Base-by-base conservation (phyloP, 2,113 vertebrate species). In the Cryptotis parvus region DNA sequence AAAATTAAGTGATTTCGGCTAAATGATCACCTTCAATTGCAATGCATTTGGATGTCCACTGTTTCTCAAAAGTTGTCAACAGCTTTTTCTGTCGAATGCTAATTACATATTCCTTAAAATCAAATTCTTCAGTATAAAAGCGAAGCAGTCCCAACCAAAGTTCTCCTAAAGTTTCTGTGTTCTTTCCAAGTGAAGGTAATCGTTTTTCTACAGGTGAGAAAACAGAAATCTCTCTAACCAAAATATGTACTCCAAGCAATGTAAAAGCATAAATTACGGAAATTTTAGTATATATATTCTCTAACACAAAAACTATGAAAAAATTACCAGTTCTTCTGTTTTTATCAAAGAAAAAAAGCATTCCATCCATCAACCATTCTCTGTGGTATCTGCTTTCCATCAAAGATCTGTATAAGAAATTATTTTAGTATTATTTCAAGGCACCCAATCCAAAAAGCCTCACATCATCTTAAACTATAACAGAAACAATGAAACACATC, bases 361-460 rank as follows among this genome's bases (percentile, higher is more conserved):
- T 99, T 99, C 99, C 99, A 99, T 88, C 99, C 99, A 93, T 99
- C 99, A 63, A 99, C 99, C 98, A 99, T 99, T 95, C 98, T 98
- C 97, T 99, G 98, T 72, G 99, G 99, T 91, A 98, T 98, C 29
- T 97, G 96, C 86, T 97, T 97, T 79, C 99, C 99, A 94, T 99
- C 99, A 95, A 99, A 99, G 96, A 99, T 99, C 99, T 99, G 96
- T 24, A 87, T 0, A 84, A 97, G 97, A 97, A 97, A 41, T 73
- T 24, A 81, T 96, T 93, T 69, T 77, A 87, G 76, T 63, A 92
- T 92, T 86, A 84, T 83, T 89, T 91, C 16, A 94, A 78, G 49
- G 74, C 55, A 82, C 66, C 27, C 29, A 94, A 87, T 2, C 39
- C 15, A 70, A 63, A n/a, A 84, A 63, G 2, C 11, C 20, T 92